Percentiles rank a stretch among this genome's conserved stretches.
Evolutionary conservation across 2,888 invertebrate species (phyloP).

Genomic region (Deroplatys truncata): DNA sequence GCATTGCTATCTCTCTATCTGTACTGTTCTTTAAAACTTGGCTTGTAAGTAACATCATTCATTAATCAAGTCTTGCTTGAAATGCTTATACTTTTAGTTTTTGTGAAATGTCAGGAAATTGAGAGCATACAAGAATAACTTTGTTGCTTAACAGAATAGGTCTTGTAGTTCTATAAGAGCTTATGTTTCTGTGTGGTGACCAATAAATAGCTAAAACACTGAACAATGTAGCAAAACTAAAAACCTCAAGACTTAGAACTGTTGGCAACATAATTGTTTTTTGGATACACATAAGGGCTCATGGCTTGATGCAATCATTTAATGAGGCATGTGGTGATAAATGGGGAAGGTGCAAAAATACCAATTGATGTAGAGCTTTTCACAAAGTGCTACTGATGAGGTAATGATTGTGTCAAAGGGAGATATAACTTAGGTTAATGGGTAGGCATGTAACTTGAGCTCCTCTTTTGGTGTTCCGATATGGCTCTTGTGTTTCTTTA

Average conservation of each 20-base stretch:
- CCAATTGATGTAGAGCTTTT: background rate
- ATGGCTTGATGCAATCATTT: background rate
- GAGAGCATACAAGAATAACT: background rate
- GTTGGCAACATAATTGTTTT: background rate
- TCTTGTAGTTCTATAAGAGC: background rate
- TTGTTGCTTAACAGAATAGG: background rate
- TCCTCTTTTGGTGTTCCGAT: constrained; percentile 1
- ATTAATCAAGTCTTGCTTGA: background rate
- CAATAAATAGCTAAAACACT: background rate
- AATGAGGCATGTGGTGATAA: background rate
- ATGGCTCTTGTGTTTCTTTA: constrained; percentile 46
- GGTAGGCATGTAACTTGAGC: background rate
- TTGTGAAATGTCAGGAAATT: background rate
- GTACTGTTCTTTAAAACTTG: background rate
- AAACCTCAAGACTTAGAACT: background rate
- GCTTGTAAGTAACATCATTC: background rate
- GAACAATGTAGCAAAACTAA: background rate
- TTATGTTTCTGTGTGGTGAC: background rate
- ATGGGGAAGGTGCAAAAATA: background rate
- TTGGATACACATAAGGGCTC: background rate
- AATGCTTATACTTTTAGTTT: background rate
- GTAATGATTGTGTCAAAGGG: background rate
- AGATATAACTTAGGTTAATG: background rate
- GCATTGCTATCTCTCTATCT: background rate
- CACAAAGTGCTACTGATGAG: background rate